phyloP scores from a whole-genome alignment of 2,888 invertebrate genomes.

The Acheta domesticus region DNA sequence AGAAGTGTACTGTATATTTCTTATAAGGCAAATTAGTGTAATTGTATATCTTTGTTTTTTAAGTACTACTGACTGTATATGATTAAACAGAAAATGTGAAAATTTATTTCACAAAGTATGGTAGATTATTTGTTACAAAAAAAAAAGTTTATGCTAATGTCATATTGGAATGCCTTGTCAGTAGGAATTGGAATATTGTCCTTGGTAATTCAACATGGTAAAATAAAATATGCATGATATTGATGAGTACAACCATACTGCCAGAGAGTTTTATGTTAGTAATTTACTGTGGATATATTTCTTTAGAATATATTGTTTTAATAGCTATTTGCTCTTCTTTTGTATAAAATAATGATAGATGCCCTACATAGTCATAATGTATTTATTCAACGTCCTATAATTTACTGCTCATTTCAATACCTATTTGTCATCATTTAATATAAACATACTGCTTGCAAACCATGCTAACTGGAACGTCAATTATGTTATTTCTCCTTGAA shows the following conservation, averaged over 20 bases:
- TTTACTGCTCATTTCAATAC: neutral
- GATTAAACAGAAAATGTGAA: no score
- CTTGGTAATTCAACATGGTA: no score
- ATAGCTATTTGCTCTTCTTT: neutral
- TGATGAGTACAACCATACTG: neutral
- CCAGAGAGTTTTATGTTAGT: slow-evolving; percentile 5
- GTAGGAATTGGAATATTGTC: no score
- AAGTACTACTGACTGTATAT: no score
- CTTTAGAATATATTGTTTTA: neutral
- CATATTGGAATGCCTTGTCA: no score
- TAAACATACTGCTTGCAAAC: slow-evolving; percentile 18
- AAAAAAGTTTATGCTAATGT: no score
- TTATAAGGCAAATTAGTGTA: no score
- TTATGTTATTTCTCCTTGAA: neutral
- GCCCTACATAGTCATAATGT: neutral
- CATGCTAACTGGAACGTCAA: slow-evolving; percentile 18
- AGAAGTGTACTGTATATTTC: no score
- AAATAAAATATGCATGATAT: no score
- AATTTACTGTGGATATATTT: neutral
- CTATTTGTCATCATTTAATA: neutral
- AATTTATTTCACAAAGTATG: no score
- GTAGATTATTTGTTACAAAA: no score
- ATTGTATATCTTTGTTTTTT: no score
- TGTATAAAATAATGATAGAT: neutral
- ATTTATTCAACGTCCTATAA: slow-evolving; percentile 4